These are phyloP conservation scores for Keiferia lycopersicella DNA, from an alignment of 2,888 invertebrate genomes.

Conservation along the genomic window DNA sequence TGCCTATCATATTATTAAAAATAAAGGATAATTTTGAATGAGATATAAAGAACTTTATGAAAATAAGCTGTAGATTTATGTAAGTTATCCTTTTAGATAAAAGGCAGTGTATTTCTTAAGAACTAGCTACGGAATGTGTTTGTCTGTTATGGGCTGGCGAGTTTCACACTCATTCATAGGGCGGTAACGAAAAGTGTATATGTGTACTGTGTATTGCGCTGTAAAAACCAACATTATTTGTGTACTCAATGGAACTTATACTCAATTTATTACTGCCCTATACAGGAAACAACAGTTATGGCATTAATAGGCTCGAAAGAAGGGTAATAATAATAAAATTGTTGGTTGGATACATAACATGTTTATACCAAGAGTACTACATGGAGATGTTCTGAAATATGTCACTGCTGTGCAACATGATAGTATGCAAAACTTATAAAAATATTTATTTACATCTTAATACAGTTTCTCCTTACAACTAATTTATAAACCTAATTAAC, in stretches of 20 bases:
- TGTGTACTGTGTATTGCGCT: background rate
- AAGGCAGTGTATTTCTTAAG: too few species aligned
- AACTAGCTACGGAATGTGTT: too few species aligned
- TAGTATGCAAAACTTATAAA: slow-evolving; percentile 42
- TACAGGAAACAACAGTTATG: background rate
- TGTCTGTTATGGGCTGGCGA: background rate
- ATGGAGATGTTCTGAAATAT: slow-evolving; percentile 24
- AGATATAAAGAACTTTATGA: too few species aligned
- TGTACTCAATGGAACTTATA: background rate
- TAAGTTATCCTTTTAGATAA: too few species aligned
- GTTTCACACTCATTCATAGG: background rate
- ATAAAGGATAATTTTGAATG: too few species aligned
- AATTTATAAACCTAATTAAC: slow-evolving; percentile 73
- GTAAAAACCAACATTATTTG: too few species aligned
- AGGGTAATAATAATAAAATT: background rate
- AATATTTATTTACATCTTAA: slow-evolving; percentile 76
- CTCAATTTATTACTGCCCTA: slow-evolving; percentile 9
- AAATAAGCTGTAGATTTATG: too few species aligned
- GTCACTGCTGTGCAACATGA: slow-evolving; percentile 22
- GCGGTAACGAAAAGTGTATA: slow-evolving; percentile 9
- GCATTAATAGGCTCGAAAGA: background rate
- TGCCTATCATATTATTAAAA: too few species aligned
- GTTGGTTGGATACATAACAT: slow-evolving; percentile 11
- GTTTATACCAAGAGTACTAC: background rate
- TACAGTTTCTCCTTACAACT: slow-evolving; percentile 61